phyloP scores from a whole-genome alignment of 2,113 vertebrate species.

The Onychostruthus taczanowskii region DNA sequence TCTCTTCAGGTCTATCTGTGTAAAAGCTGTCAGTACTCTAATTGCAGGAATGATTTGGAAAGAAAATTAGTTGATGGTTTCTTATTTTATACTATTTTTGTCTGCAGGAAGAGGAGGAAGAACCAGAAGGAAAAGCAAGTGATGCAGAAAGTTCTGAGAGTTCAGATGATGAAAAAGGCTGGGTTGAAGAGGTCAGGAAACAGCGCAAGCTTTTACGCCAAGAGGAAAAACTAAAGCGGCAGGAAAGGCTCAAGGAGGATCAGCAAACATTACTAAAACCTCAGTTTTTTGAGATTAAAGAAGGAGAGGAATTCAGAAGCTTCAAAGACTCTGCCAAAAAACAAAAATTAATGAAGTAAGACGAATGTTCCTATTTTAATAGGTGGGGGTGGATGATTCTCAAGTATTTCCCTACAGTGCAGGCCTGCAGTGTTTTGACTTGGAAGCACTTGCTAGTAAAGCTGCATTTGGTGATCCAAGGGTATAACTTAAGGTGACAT shows the following conservation, averaged over 20 bases:
- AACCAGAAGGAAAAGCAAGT: constrained; percentile 90
- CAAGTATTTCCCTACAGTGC: background rate
- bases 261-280: constrained; percentile 85
- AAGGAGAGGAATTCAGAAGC: constrained; percentile 93
- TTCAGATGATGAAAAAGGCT: constrained; percentile 95
- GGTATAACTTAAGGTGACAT: background rate
- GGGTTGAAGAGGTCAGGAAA: constrained; percentile 96
- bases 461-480: background rate
- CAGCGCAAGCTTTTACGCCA: constrained; percentile 85
- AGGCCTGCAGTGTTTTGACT: background rate
- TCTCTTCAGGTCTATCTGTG: background rate
- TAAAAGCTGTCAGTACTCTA: constrained; percentile 4
- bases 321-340: constrained; percentile 87
- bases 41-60: background rate
- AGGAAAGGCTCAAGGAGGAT: constrained; percentile 80
- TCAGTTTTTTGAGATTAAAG: constrained; percentile 97
- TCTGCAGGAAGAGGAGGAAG: constrained; percentile 84
- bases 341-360: constrained; percentile 93
- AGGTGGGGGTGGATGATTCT: background rate
- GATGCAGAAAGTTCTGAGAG: constrained; percentile 93
- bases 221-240: constrained; percentile 81
- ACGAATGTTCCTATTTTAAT: constrained; percentile 3
- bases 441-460: background rate
- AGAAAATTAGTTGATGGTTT: background rate
- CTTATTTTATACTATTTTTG: constrained; percentile 62